Base-by-base conservation (phyloP, 2,888 invertebrate species). In the Pogonocherus hispidulus region DNA sequence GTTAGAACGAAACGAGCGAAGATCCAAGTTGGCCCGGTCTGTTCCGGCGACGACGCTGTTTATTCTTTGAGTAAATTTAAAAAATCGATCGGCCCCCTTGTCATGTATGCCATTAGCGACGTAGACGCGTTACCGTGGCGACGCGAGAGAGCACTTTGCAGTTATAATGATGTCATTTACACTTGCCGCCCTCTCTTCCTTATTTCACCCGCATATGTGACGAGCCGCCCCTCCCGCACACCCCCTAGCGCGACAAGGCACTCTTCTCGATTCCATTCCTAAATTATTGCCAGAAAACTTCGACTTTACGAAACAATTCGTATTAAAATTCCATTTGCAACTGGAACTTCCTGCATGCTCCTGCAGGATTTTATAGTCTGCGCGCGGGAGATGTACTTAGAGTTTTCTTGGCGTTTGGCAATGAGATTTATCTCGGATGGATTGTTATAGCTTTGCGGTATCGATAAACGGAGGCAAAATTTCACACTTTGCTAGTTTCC, bases 151-250 rank as follows among this genome's bases (percentile, higher is more conserved):
- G 84, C 86, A 86, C 85, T 86, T 86, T 86, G 85, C 85, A 85
- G 85, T 86, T 86, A 86, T 86, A 86, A 86, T 86, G 86, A 86
- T 86, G 86, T 86, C 86, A 86, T 86, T 86, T 86, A 85, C 86
- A 86, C 86, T 85, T 84, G 85, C 84, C 84, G 83, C 83, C 84
- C 83, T 81, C 83, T 81, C 78, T 81, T 84, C 83, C 84, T 83
- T 82, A 83, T 83, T 82, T 83, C 81, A 80, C 81, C 82, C 82
- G 80, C 83, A 82, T 84, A 82, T 84, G 82, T 83, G 83, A 78
- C 76, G 67, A 68, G 63, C 69, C 74, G 63, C 57, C 63, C 41
- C 41, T 54, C 73, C 78, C 71, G 64, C 67, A 52, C 68, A 66
- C 71, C 71, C 68, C 71, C 70, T 55, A 65, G 68, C 54, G 63